Evolutionary conservation across 1,140 invertebrate genomes (phyloP).

Genomic region (Hycleus cichorii): DNA sequence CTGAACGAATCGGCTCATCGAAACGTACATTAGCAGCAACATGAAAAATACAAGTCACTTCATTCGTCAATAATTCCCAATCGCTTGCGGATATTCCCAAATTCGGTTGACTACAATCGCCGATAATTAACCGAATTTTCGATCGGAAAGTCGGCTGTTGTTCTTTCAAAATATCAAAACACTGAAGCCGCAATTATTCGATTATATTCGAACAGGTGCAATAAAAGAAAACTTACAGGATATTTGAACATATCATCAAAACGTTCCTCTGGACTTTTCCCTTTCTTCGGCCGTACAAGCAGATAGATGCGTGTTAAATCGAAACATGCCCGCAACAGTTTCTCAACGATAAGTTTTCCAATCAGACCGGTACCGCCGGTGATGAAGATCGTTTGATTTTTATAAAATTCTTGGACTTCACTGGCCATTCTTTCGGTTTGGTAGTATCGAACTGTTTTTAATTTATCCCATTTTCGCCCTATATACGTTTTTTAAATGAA

Average conservation of each 20-base stretch:
- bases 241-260: conserved; percentile 57
- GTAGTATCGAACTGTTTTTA: too few relatives aligned
- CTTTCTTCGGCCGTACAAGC: conserved; percentile 68
- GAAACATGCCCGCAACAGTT: conserved; percentile 33
- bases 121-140: neutral
- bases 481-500: too few relatives aligned
- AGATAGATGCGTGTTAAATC: conserved; percentile 67
- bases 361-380: conserved; percentile 1
- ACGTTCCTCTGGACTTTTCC: conserved; percentile 53
- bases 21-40: too few relatives aligned
- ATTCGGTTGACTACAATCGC: neutral
- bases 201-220: neutral
- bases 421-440: neutral
- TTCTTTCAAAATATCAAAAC: conserved; percentile 18
- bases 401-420: conserved; percentile 1
- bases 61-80: neutral
- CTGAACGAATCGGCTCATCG: too few relatives aligned
- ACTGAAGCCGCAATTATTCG: conserved; percentile 6
- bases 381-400: conserved; percentile 5
- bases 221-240: conserved; percentile 43
- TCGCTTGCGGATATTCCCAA: neutral
- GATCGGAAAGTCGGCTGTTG: neutral
- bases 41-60: conserved; percentile 3
- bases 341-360: conserved; percentile 55
- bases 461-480: too few relatives aligned